A percentile compares a stretch with the other conserved stretches of the same genome.
Evolutionary conservation across 2,888 invertebrate species (phyloP).

Genomic region (Yponomeuta cagnagella): DNA sequence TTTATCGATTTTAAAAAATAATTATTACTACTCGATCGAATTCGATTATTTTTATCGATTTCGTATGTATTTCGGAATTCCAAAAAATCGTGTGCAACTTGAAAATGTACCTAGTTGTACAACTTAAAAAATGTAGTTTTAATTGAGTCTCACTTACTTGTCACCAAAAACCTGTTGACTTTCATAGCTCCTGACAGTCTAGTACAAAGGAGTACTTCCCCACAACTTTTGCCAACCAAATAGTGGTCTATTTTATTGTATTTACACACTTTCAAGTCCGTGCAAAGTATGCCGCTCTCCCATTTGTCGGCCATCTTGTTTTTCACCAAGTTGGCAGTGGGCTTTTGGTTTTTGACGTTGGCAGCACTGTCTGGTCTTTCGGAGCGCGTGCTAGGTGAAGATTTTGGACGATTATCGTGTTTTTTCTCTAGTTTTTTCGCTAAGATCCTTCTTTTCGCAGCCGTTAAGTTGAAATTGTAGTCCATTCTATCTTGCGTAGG

Average conservation of each 20-base stretch:
- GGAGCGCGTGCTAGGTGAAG: slow-evolving; percentile 30
- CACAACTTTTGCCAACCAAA: slow-evolving; percentile 56
- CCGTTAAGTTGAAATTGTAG: slow-evolving; percentile 46
- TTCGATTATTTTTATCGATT: no score
- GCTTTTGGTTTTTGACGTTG: slow-evolving; percentile 36
- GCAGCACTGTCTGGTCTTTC: slow-evolving; percentile 50
- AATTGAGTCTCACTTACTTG: slow-evolving; percentile 41
- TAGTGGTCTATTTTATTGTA: slow-evolving; percentile 40
- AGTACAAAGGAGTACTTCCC: slow-evolving; percentile 54
- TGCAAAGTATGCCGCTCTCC: slow-evolving; percentile 48
- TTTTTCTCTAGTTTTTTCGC: slow-evolving; percentile 34
- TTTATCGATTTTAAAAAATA: no score
- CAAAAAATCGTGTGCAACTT: no score
- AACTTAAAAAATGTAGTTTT: not conserved
- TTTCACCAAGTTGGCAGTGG: not conserved
- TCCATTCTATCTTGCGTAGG: slow-evolving; percentile 21
- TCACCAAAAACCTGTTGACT: slow-evolving; percentile 40
- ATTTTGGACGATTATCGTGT: slow-evolving; percentile 39
- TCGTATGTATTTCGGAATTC: no score
- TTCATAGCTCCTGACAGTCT: slow-evolving; percentile 40
- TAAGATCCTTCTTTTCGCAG: slow-evolving; percentile 48
- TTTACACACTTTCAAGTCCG: slow-evolving; percentile 50
- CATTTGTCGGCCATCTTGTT: slow-evolving; percentile 31
- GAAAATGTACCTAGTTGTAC: no score
- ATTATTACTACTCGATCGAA: no score